Conservation (phyloP, 2,113 vertebrate genomes). For the Genyomyrus donnyi region DNA sequence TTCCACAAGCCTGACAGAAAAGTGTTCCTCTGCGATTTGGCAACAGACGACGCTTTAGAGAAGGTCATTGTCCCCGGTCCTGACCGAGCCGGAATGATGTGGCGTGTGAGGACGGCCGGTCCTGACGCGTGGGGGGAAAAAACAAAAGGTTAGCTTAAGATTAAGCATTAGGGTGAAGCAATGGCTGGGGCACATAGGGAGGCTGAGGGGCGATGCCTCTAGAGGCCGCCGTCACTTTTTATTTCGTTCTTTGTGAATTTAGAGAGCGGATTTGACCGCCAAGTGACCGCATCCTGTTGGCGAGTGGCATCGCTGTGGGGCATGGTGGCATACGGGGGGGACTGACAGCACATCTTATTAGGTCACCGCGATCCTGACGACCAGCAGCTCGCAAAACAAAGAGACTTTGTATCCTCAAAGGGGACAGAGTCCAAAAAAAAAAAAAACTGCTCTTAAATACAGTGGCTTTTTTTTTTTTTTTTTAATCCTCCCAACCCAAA, state of each 20-base stretch:
- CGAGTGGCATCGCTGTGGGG: not conserved
- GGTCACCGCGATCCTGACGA: not conserved
- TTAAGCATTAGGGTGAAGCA: not conserved
- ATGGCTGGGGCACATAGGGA: not conserved
- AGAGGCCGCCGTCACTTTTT: not conserved
- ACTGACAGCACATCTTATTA: not conserved
- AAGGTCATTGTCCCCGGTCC: not conserved
- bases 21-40: not conserved
- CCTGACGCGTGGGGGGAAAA: not conserved
- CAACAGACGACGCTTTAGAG: not conserved
- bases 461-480: not conserved
- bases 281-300: not conserved
- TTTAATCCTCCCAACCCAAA: not conserved
- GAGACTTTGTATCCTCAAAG: not conserved
- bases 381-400: not conserved
- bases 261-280: not conserved
- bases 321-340: not conserved
- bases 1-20: not conserved
- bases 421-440: not conserved
- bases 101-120: not conserved
- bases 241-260: not conserved
- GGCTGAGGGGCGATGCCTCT: not conserved
- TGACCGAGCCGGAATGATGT: not conserved
- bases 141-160: not conserved
- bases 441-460: not conserved